Evolutionary conservation across 2,113 vertebrate species (phyloP).

Genomic region (Megaleporinus macrocephalus): DNA sequence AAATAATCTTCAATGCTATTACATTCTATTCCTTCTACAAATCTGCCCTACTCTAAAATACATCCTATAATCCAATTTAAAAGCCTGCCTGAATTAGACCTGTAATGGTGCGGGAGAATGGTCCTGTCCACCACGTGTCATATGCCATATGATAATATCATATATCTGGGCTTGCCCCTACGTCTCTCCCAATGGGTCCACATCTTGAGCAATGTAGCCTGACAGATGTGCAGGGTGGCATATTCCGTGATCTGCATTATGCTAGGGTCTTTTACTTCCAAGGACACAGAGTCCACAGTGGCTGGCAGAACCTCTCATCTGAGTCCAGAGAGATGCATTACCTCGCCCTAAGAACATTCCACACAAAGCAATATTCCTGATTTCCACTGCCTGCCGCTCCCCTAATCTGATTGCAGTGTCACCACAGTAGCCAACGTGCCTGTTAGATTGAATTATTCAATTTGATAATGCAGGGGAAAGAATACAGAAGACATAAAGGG

Average conservation of each 20-base stretch:
- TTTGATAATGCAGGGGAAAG: constrained; percentile 52
- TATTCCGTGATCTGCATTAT: constrained; percentile 5
- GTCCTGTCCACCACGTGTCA: background rate
- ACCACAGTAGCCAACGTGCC: constrained; percentile 34
- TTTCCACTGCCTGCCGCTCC: constrained; percentile 17
- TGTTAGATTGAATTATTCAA: constrained; percentile 55
- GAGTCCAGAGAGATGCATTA: constrained; percentile 54
- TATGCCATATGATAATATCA: constrained; percentile 20
- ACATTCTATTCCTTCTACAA: background rate
- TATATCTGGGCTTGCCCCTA: constrained; percentile 34
- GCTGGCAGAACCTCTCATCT: constrained; percentile 52
- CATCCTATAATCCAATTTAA: background rate
- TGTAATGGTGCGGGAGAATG: background rate
- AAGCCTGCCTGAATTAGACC: background rate
- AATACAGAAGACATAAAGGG: constrained; percentile 39
- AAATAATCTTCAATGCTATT: background rate
- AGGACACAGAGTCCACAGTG: constrained; percentile 57
- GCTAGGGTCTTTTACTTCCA: constrained; percentile 56
- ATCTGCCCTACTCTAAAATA: background rate
- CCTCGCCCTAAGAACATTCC: constrained; percentile 26
- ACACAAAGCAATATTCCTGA: constrained; percentile 44
- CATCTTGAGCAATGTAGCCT: background rate
- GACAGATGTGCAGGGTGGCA: background rate
- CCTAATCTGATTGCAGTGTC: constrained; percentile 56
- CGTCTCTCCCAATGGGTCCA: constrained; percentile 18